These are phyloP conservation scores for Taxidea taxus DNA, from an alignment of 2,113 vertebrate genomes.

Conservation along the genomic window DNA sequence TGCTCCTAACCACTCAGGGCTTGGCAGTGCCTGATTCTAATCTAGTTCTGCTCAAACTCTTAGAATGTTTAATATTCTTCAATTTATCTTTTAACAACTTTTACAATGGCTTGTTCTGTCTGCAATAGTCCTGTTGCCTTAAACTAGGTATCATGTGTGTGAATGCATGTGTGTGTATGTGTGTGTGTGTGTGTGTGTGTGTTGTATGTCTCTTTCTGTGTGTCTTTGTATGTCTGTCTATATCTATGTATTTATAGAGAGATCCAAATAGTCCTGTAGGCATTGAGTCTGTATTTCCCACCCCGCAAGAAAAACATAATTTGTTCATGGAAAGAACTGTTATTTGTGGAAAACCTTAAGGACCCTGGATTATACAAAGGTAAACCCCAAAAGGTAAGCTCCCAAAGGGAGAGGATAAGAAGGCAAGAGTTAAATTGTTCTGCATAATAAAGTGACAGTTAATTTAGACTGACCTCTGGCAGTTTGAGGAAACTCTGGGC, in stretches of 20 bases:
- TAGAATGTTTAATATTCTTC: neutral
- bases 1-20: neutral
- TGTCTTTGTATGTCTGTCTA: too few species aligned
- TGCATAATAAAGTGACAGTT: neutral
- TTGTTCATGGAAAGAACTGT: neutral
- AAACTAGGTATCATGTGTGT: neutral
- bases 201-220: neutral
- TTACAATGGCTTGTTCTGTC: neutral
- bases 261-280: neutral
- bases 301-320: neutral
- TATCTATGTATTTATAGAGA: neutral
- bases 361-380: neutral
- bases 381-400: neutral
- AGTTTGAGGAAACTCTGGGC: neutral
- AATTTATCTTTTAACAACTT: neutral
- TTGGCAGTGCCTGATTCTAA: neutral
- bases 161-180: neutral
- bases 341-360: neutral
- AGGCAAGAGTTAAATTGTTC: neutral
- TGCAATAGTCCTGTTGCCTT: neutral
- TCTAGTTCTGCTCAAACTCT: neutral
- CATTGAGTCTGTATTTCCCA: neutral
- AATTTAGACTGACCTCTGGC: neutral
- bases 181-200: neutral
- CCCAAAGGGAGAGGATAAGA: neutral